phyloP scores from a whole-genome alignment of 2,888 invertebrate genomes.

The Mallateleia sp. region DNA sequence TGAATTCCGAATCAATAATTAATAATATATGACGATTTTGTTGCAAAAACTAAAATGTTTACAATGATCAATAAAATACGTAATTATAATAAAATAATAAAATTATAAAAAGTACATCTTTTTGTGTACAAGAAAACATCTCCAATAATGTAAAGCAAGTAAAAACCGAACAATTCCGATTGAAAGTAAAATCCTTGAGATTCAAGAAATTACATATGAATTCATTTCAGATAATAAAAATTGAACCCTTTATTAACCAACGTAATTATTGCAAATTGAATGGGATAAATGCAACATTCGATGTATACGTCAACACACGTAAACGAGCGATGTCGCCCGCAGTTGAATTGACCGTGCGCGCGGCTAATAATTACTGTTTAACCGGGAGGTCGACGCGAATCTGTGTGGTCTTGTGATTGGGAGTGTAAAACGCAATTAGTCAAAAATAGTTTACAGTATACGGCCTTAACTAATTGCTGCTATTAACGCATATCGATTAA shows the following conservation, averaged over 20 bases:
- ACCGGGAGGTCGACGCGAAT: conserved; percentile 80
- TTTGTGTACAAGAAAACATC: too few species aligned
- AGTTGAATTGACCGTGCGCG: conserved; percentile 85
- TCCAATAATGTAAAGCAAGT: too few species aligned
- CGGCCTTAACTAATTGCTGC: conserved; percentile 84
- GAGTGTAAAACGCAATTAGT: conserved; percentile 86
- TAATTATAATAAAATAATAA: too few species aligned
- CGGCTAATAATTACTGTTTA: conserved; percentile 87
- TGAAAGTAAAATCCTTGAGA: background rate
- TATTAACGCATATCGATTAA: conserved; percentile 59
- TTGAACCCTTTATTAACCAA: background rate
- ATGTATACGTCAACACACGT: conserved; percentile 37
- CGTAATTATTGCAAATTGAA: conserved; percentile 23
- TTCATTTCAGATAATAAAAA: background rate
- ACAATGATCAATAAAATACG: too few species aligned
- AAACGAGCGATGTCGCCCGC: conserved; percentile 70
- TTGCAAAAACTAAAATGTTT: too few species aligned
- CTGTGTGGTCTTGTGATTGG: conserved; percentile 82
- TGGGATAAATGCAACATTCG: conserved; percentile 5
- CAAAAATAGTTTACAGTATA: conserved; percentile 85
- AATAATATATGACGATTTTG: too few species aligned
- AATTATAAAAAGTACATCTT: too few species aligned
- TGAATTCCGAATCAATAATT: too few species aligned
- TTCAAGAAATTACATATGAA: background rate
- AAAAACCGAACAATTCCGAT: too few species aligned